Percentiles rank a stretch among this genome's conserved stretches.
These are phyloP conservation scores for Asarcornis scutulata DNA, from an alignment of 2,113 vertebrate genomes.

Conservation along the genomic window DNA sequence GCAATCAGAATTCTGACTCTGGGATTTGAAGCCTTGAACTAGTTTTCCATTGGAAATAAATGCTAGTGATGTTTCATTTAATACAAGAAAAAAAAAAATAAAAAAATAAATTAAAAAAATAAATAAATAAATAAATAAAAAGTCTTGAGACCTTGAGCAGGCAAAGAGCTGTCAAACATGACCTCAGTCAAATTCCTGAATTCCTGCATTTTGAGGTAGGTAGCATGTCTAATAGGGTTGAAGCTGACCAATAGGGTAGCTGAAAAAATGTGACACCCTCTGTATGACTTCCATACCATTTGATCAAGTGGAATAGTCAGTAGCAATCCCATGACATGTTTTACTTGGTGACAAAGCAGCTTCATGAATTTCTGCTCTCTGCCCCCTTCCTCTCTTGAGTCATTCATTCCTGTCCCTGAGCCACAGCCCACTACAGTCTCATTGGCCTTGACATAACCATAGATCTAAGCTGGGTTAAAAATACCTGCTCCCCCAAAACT, in stretches of 20 bases:
- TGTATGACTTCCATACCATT: not conserved
- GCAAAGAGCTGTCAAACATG: not conserved
- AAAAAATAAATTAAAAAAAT: no score
- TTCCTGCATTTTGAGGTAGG: not conserved
- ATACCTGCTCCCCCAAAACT: not conserved
- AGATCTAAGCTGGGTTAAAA: no score
- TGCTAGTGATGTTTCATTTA: not conserved
- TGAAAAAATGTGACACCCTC: not conserved
- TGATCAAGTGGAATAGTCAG: not conserved
- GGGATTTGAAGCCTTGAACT: not conserved
- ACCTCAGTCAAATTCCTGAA: not conserved
- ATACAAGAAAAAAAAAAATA: fast-evolving
- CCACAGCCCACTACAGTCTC: not conserved
- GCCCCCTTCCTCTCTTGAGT: not conserved
- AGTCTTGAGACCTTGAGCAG: not conserved
- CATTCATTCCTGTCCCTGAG: not conserved
- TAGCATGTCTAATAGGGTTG: fast-evolving
- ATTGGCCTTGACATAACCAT: not conserved
- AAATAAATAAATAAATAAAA: no score
- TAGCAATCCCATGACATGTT: not conserved
- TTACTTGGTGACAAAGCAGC: not conserved
- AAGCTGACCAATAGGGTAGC: not conserved
- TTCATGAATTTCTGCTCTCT: not conserved
- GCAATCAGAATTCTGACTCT: not conserved
- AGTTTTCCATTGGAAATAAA: not conserved